phyloP scores from a whole-genome alignment of 2,113 vertebrate genomes.

The Burhinus bistriatus region DNA sequence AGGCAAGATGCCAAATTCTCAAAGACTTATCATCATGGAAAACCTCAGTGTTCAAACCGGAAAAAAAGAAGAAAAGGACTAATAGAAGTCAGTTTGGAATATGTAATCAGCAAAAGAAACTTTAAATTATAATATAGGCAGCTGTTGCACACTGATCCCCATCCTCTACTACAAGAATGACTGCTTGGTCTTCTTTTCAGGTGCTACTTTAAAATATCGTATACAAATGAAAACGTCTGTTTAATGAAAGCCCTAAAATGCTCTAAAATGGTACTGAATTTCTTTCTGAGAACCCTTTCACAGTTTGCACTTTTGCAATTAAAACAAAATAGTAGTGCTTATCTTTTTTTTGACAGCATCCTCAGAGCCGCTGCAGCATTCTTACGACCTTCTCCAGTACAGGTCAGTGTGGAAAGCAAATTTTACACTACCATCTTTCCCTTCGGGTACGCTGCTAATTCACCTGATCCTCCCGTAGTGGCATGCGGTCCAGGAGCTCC shows the following conservation, averaged over 20 bases:
- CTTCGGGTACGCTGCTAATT: background rate
- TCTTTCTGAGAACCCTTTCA: background rate
- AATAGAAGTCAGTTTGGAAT: conserved; percentile 11
- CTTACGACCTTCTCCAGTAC: background rate
- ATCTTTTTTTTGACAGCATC: background rate
- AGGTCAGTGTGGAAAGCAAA: background rate
- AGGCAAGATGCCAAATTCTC: conserved; percentile 37
- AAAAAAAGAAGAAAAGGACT: background rate
- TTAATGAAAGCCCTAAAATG: background rate
- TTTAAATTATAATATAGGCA: background rate
- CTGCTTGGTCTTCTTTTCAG: background rate
- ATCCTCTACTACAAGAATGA: background rate
- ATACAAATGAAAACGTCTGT: background rate
- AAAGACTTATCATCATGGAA: background rate
- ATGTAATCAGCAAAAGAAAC: background rate
- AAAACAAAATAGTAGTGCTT: background rate
- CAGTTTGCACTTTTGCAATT: background rate
- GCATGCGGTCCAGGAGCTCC: background rate
- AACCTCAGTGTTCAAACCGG: background rate
- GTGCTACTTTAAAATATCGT: background rate
- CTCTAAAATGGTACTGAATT: background rate
- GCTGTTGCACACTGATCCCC: background rate
- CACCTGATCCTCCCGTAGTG: background rate
- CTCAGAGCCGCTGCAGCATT: background rate
- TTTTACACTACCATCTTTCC: background rate